These are phyloP conservation scores for Cygnus buccinator DNA, from an alignment of 2,113 vertebrate species.

Conservation along the genomic window DNA sequence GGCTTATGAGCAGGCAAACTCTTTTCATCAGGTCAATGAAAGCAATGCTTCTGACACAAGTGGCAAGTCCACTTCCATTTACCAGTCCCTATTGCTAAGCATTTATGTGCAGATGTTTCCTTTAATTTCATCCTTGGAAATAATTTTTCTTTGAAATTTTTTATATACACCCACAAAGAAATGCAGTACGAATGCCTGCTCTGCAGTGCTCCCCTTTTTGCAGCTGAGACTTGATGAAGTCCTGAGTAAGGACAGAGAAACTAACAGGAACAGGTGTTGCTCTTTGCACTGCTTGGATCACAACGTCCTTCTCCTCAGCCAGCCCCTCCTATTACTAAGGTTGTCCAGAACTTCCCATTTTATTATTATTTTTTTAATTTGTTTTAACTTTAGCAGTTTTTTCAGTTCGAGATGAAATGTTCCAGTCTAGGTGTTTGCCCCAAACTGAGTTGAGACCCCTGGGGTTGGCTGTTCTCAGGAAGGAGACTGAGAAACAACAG, in stretches of 20 bases:
- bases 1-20: neutral
- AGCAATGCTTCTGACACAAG: neutral
- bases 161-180: neutral
- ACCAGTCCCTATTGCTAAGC: neutral
- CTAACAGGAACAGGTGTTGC: neutral
- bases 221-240: neutral
- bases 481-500: neutral
- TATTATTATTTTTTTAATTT: neutral
- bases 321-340: neutral
- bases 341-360: neutral
- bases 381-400: neutral
- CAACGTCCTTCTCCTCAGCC: neutral
- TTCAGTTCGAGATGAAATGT: neutral
- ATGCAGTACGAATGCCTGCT: neutral
- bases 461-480: neutral
- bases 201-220: neutral
- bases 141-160: neutral
- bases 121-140: neutral
- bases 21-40: neutral
- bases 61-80: neutral
- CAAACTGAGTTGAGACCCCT: neutral
- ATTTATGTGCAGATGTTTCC: neutral
- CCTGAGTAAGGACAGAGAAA: neutral
- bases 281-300: neutral
- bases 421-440: neutral